phyloP scores from a whole-genome alignment of 2,797 vertebrate genomes.

The Cephalopachus bancanus region DNA sequence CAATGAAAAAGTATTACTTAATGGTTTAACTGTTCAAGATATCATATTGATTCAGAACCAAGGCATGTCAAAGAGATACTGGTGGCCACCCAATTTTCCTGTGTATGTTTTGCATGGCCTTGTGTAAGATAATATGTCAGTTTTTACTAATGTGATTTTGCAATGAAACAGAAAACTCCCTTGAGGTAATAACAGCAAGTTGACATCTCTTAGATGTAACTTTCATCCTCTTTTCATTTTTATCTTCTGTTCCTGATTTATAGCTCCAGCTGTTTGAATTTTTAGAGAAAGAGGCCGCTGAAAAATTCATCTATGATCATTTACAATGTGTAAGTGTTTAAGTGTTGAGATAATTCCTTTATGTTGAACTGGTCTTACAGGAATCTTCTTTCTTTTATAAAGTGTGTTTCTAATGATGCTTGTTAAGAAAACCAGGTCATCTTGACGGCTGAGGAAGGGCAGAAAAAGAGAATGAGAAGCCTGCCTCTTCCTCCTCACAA shows the following conservation, averaged over 20 bases:
- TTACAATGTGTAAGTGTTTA: slow-evolving; percentile 92
- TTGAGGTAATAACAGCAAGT: neutral
- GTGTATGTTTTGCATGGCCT: neutral
- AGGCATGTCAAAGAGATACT: neutral
- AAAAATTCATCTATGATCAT: slow-evolving; percentile 91
- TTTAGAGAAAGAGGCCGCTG: slow-evolving; percentile 88
- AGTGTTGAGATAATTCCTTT: slow-evolving; percentile 81
- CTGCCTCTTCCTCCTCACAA: neutral
- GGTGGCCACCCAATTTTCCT: neutral
- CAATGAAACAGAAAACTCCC: slow-evolving; percentile 62
- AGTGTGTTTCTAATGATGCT: slow-evolving; percentile 49
- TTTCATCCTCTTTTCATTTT: slow-evolving; percentile 41
- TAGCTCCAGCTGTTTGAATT: slow-evolving; percentile 94
- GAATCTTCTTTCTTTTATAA: slow-evolving; percentile 50
- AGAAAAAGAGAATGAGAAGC: slow-evolving; percentile 33
- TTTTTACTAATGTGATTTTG: slow-evolving; percentile 53
- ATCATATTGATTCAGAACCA: slow-evolving; percentile 39
- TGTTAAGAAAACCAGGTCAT: slow-evolving; percentile 75
- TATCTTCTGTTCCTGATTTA: neutral
- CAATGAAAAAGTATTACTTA: neutral
- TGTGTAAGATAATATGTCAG: neutral
- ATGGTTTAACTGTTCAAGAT: neutral
- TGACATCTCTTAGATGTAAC: slow-evolving; percentile 37
- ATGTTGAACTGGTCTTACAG: neutral
- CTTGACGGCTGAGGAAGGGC: slow-evolving; percentile 45